These are phyloP conservation scores for Hypsopygia costalis DNA, from an alignment of 2,888 invertebrate genomes.

Conservation along the genomic window DNA sequence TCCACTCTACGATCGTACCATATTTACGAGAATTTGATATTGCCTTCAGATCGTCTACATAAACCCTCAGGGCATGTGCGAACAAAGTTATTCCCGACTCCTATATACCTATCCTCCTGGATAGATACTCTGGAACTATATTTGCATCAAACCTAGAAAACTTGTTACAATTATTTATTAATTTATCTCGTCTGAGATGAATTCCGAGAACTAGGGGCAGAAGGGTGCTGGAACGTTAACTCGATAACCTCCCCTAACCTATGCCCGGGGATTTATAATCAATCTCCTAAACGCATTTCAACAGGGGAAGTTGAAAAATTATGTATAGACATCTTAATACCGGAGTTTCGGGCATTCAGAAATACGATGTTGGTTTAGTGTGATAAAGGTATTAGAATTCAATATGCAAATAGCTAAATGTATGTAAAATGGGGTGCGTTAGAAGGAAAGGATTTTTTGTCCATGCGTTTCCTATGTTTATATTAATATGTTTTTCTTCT, in stretches of 20 bases:
- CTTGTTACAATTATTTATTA: slow-evolving; percentile 4
- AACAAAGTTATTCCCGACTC: no score
- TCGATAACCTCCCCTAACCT: slow-evolving; percentile 57
- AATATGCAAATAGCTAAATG: slow-evolving; percentile 5
- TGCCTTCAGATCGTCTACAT: no score
- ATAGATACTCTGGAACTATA: no score
- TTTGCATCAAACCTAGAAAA: neutral
- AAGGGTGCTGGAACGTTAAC: slow-evolving; percentile 48
- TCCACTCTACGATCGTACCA: no score
- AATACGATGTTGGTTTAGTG: slow-evolving; percentile 16
- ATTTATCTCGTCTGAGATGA: slow-evolving; percentile 3
- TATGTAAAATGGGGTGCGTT: slow-evolving; percentile 3
- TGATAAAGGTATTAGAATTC: slow-evolving; percentile 16
- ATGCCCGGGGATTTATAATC: slow-evolving; percentile 70
- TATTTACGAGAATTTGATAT: no score
- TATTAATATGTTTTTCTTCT: no score
- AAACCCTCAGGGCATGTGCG: no score
- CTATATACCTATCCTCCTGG: no score
- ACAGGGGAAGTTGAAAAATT: slow-evolving; percentile 56
- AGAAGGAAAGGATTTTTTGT: neutral
- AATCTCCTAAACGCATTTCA: slow-evolving; percentile 68
- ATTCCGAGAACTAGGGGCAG: slow-evolving; percentile 15
- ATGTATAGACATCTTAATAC: slow-evolving; percentile 47
- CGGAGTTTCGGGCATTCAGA: neutral
- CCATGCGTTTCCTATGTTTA: no score